These are phyloP conservation scores for Clamator glandarius DNA, from an alignment of 2,797 vertebrate genomes.

Conservation along the genomic window DNA sequence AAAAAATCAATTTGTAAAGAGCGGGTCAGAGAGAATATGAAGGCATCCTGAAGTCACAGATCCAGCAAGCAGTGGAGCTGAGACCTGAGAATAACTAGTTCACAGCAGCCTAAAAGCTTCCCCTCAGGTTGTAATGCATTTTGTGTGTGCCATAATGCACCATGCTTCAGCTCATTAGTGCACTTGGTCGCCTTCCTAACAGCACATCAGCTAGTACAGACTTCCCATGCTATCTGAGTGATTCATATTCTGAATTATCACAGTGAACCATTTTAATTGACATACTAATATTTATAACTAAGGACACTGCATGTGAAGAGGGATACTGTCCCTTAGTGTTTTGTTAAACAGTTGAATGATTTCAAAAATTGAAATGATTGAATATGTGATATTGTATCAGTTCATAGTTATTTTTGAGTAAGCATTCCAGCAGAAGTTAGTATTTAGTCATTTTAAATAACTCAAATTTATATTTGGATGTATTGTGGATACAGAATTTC, in stretches of 20 bases:
- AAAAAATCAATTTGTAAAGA: background rate
- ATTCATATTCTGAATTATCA: background rate
- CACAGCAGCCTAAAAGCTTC: background rate
- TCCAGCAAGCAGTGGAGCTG: background rate
- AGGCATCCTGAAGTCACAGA: background rate
- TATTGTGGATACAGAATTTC: background rate
- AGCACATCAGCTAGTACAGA: background rate
- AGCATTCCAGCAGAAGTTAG: background rate
- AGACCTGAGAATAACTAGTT: background rate
- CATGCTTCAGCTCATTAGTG: fast-evolving
- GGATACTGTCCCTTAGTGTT: background rate
- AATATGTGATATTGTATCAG: background rate
- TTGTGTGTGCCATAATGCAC: background rate
- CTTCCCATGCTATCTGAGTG: background rate
- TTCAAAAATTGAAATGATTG: conserved; percentile 32
- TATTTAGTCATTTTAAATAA: background rate
- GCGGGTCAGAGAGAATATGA: background rate
- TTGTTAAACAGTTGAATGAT: conserved; percentile 29
- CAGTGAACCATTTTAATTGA: background rate
- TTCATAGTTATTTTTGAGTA: background rate
- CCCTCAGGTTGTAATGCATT: background rate
- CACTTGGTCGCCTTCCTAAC: background rate
- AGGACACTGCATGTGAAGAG: background rate
- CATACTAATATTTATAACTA: background rate
- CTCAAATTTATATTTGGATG: background rate